phyloP scores from a whole-genome alignment of 2,113 vertebrate species.

The Oncorhynchus keta region DNA sequence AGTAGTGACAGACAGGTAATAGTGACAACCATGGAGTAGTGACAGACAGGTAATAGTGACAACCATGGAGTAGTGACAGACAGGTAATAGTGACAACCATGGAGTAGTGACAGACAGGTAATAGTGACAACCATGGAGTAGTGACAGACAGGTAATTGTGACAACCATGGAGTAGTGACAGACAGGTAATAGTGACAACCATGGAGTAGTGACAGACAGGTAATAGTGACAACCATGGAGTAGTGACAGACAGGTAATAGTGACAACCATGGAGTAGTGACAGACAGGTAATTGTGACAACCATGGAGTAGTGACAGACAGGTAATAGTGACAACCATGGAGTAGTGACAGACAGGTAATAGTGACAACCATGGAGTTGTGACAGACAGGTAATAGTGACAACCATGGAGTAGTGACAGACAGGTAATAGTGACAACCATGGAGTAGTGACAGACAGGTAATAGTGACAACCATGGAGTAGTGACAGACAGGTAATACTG shows the following conservation, averaged over 20 bases:
- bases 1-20: conserved; percentile 51
- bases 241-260: too few relatives aligned
- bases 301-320: background rate
- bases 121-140: conserved; percentile 35
- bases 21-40: conserved; percentile 30
- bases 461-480: conserved; percentile 33
- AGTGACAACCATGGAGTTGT: conserved; percentile 54
- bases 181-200: conserved; percentile 52
- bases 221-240: conserved; percentile 53
- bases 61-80: conserved; percentile 48
- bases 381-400: conserved; percentile 53
- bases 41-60: too few relatives aligned
- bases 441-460: conserved; percentile 23
- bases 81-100: conserved; percentile 51
- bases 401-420: conserved; percentile 4
- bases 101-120: too few relatives aligned
- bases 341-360: too few relatives aligned
- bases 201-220: background rate
- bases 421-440: conserved; percentile 13
- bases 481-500: background rate
- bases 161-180: conserved; percentile 56
- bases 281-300: conserved; percentile 53
- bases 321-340: conserved; percentile 32
- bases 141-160: background rate
- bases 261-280: conserved; percentile 57